Base-by-base conservation (phyloP, 1,140 invertebrate species). In the Bombus confusus region DNA sequence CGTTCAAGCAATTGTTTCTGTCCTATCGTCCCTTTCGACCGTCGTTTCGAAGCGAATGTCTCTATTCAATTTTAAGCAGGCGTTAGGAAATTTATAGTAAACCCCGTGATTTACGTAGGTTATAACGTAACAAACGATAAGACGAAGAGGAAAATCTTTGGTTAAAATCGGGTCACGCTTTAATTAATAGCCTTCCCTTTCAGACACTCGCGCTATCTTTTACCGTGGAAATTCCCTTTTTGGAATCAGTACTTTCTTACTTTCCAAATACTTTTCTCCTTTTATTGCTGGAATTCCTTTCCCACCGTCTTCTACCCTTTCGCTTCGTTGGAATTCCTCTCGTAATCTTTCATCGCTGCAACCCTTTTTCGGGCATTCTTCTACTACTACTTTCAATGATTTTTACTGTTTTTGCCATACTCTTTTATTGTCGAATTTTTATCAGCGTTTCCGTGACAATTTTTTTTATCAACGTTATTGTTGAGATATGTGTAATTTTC, bases 1-100 rank as follows among this genome's bases (percentile, higher is more conserved):
- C 34, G 43, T 43, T 79, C 34, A 37, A 47, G 52, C 18, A n/a
- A 84, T 84, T 79, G 75, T 79, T 84, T 66, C 25, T 57, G 47
- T 31, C 22, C 31, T 25, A 31, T 59, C 59, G 62, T 77, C 31
- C 28, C 31, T 22, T 76, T 39, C 34, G 52, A 39, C 28, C 25
- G 25, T 28, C 37, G 10, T 25, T 41, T 41, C 37, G 18, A 28
- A 28, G 18, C 6, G n/a, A 73, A n/a, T 18, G 18, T 15, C 39
- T 43, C 41, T 5, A 37, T 39, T 59, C 31, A 59, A 37, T 75
- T 75, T 73, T 37, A 37, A 22, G 34, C 2, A 68, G 9, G 15
- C 8, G 34, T 22, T 68, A 3, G 25, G 6, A 74, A 52, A 74
- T 74, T 74, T 39, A 47, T 25, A 8, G 15, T 10, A 68, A 37